Conservation (phyloP, 1,140 invertebrate species). For the Diachasmimorpha longicaudata region DNA sequence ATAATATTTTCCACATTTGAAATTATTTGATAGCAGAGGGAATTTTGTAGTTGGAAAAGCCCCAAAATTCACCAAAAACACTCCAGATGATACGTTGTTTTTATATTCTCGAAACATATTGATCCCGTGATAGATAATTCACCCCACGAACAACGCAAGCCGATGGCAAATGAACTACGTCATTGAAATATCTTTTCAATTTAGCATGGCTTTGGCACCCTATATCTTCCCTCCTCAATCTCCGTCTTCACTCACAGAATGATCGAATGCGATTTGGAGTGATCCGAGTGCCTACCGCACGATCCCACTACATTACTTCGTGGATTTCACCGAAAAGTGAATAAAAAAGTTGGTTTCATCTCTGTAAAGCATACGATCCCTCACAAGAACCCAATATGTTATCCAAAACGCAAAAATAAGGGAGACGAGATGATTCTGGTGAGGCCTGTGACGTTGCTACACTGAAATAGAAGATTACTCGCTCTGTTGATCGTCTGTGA, state of each 20-base stretch:
- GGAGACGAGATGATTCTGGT: background rate
- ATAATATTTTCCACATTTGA: no score
- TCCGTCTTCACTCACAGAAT: background rate
- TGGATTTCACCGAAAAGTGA: background rate
- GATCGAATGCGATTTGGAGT: background rate
- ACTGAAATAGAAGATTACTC: background rate
- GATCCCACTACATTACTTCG: background rate
- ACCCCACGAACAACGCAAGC: background rate
- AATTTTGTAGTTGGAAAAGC: no score
- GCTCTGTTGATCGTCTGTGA: background rate
- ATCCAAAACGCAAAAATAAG: background rate
- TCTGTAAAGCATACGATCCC: background rate
- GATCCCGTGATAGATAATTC: background rate
- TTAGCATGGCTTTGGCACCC: conserved; percentile 1
- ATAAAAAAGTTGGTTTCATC: background rate
- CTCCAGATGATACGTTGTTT: no score
- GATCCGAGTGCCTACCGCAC: background rate
- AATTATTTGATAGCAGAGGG: no score
- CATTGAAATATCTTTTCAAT: conserved; percentile 17
- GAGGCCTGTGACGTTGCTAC: background rate
- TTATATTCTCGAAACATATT: background rate
- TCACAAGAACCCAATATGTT: background rate
- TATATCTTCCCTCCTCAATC: background rate
- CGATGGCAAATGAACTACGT: background rate
- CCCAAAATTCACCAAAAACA: no score